A percentile compares a stretch with the other conserved stretches of the same genome.
Conservation (phyloP, 2,113 vertebrate genomes). For the Callithrix jacchus region DNA sequence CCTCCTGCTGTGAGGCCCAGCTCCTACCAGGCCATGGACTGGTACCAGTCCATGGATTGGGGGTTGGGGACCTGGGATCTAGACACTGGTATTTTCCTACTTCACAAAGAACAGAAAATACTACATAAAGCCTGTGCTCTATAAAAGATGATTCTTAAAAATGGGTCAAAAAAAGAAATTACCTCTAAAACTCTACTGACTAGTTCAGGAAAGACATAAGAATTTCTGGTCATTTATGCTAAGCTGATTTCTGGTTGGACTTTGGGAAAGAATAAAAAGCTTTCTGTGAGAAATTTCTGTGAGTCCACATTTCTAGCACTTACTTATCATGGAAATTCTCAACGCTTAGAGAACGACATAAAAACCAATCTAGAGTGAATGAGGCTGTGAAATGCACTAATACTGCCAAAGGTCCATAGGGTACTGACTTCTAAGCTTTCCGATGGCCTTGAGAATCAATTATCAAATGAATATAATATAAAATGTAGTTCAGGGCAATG, state of each 20-base stretch:
- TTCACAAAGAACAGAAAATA: background rate
- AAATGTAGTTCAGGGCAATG: background rate
- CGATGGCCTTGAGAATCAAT: background rate
- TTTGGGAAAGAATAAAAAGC: background rate
- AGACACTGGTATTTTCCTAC: background rate
- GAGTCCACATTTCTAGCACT: background rate
- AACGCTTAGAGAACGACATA: background rate
- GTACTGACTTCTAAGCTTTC: background rate
- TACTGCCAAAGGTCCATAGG: background rate
- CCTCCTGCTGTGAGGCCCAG: too few species aligned
- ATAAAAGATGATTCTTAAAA: background rate
- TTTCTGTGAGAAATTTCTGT: constrained; percentile 5
- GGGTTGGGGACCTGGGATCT: background rate
- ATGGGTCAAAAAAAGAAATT: background rate
- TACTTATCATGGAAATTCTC: background rate
- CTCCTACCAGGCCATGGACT: too few species aligned
- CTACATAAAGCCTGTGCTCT: background rate
- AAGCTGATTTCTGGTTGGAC: constrained; percentile 20
- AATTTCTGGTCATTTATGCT: background rate
- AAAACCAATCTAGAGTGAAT: background rate
- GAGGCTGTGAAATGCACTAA: background rate
- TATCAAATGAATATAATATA: background rate
- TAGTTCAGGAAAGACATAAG: background rate
- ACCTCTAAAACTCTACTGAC: background rate
- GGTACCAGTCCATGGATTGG: too few species aligned